phyloP scores from a whole-genome alignment of 1,140 invertebrate species.

The Neotoxoptera formosana region DNA sequence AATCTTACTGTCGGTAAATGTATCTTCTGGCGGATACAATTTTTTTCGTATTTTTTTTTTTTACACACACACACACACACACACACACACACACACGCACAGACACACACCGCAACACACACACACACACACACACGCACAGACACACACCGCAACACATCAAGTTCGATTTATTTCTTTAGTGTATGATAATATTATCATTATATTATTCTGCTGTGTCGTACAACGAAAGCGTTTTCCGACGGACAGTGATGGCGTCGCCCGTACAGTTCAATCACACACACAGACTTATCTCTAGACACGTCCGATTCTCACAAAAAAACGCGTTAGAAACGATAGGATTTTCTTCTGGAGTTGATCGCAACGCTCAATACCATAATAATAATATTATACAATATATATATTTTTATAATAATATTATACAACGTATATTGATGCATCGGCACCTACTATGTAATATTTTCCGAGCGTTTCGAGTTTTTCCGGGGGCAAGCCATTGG shows the following conservation, averaged over 20 bases:
- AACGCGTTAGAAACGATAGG: background rate
- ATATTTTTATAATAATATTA: too few relatives aligned
- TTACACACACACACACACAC: background rate
- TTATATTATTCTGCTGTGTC: background rate
- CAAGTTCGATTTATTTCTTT: too few relatives aligned
- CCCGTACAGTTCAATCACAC: background rate
- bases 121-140: background rate
- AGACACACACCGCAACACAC: background rate
- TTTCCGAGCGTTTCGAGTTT: background rate
- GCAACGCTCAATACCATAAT: background rate
- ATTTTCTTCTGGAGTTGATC: background rate
- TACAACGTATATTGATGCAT: background rate
- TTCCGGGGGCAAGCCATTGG: background rate
- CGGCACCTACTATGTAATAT: background rate
- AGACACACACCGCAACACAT: background rate
- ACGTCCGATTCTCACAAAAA: background rate
- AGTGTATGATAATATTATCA: background rate
- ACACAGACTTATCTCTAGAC: background rate
- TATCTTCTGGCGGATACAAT: constrained; percentile 39
- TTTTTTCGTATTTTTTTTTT: background rate
- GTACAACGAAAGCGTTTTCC: background rate
- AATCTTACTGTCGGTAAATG: background rate
- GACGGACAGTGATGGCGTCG: background rate
- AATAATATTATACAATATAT: background rate
- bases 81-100: background rate